phyloP scores from a whole-genome alignment of 2,113 vertebrate species.

The Cyprinodon variegatus region DNA sequence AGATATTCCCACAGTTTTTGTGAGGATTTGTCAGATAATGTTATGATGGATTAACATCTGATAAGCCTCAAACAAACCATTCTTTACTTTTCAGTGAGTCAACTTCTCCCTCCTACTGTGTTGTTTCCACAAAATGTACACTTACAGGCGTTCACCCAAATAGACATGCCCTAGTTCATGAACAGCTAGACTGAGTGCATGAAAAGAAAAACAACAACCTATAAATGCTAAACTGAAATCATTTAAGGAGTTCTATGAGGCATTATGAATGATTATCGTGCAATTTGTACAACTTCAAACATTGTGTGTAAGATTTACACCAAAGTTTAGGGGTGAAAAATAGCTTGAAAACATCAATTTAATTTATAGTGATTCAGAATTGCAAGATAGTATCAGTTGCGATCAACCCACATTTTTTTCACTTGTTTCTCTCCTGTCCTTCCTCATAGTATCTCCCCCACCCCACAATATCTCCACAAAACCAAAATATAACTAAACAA shows the following conservation, averaged over 20 bases:
- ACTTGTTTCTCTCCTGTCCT: too few relatives aligned
- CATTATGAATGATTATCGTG: neutral
- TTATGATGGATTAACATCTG: neutral
- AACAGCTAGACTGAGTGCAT: neutral
- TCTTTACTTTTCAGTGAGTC: neutral
- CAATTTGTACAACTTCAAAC: neutral
- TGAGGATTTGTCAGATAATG: neutral
- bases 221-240: too few relatives aligned
- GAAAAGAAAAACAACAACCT: neutral
- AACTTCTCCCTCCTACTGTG: neutral
- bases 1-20: neutral
- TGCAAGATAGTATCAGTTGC: too few relatives aligned
- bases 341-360: neutral
- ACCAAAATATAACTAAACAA: too few relatives aligned
- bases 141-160: neutral
- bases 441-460: too few relatives aligned
- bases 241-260: neutral
- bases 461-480: too few relatives aligned
- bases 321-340: neutral
- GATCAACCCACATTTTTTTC: too few relatives aligned
- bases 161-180: neutral
- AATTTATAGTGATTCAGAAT: too few relatives aligned
- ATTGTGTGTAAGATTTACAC: neutral
- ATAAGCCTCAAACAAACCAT: neutral
- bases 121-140: neutral